Evolutionary conservation across 2,113 vertebrate genomes (phyloP).

Genomic region (Cettia cetti): DNA sequence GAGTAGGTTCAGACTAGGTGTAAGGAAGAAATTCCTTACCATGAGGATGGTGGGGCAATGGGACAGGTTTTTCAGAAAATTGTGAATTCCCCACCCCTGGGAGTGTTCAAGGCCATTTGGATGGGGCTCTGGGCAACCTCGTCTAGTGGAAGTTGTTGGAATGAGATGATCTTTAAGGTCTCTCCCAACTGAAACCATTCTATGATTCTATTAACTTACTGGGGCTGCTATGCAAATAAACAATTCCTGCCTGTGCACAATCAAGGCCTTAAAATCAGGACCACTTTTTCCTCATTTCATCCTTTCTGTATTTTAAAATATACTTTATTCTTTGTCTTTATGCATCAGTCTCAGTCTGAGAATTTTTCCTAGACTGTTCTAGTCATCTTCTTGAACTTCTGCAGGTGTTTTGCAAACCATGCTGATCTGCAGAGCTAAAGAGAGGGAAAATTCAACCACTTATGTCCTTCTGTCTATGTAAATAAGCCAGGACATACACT

Average conservation of each 20-base stretch:
- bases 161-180: not conserved
- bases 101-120: not conserved
- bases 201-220: not conserved
- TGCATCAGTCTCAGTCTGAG: not conserved
- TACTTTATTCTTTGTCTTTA: not conserved
- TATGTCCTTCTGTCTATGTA: not conserved
- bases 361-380: not conserved
- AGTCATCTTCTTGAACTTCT: not conserved
- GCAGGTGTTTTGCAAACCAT: not conserved
- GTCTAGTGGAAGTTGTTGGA: not conserved
- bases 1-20: not conserved
- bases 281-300: not conserved
- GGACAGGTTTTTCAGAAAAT: not conserved
- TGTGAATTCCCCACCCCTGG: not conserved
- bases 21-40: not conserved
- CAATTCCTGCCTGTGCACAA: not conserved
- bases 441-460: not conserved
- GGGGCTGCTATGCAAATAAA: not conserved
- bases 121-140: not conserved
- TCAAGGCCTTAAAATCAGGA: not conserved
- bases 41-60: not conserved
- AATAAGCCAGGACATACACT: not conserved
- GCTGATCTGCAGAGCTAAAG: not conserved
- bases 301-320: not conserved
- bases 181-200: fast-evolving